Evolutionary conservation across 2,113 vertebrate species (phyloP).

Genomic region (Lanius ludovicianus): DNA sequence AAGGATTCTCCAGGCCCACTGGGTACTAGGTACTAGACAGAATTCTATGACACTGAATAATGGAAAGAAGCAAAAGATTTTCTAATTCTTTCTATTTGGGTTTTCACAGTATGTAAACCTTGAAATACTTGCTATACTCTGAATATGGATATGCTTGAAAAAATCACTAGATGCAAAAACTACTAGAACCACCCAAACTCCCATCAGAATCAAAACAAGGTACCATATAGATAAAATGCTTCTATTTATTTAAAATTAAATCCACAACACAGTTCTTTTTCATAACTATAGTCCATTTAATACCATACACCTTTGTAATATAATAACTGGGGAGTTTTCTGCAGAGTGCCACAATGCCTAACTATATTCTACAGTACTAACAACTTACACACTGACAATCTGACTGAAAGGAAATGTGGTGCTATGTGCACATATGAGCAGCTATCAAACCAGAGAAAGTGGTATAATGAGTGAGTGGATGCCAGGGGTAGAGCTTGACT

Average conservation of each 20-base stretch:
- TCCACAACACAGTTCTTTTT: neutral
- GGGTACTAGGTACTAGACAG: neutral
- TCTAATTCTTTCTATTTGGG: neutral
- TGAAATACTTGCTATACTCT: neutral
- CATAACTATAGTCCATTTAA: neutral
- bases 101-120: neutral
- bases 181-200: neutral
- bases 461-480: conserved; percentile 19
- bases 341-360: conserved; percentile 9
- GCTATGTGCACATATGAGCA: neutral
- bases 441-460: conserved; percentile 30
- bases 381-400: neutral
- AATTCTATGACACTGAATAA: neutral
- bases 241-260: conserved; percentile 14
- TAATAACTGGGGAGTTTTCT: neutral
- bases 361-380: neutral
- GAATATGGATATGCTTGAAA: neutral
- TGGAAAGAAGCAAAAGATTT: neutral
- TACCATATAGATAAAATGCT: neutral
- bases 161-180: neutral
- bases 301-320: neutral
- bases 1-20: neutral
- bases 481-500: conserved; percentile 16
- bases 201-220: neutral
- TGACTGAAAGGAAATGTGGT: conserved; percentile 21